A percentile compares a stretch with the other conserved stretches of the same genome.
phyloP scores from a whole-genome alignment of 2,113 vertebrate species.

The Vidua macroura region DNA sequence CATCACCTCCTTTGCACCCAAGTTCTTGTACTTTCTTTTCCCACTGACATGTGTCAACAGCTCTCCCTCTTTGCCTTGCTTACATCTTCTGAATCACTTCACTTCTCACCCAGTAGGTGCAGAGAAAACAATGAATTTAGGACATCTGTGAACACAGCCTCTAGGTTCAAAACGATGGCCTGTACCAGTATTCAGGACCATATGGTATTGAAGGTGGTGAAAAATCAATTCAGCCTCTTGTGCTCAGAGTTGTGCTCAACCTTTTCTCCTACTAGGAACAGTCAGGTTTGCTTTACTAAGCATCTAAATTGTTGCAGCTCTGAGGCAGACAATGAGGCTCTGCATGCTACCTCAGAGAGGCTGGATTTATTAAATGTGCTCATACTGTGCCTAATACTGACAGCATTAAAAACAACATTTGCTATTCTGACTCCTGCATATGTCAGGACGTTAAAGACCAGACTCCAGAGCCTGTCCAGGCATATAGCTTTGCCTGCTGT shows the following conservation, averaged over 20 bases:
- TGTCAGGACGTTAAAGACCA: conserved; percentile 25
- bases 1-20: background rate
- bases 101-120: background rate
- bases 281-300: background rate
- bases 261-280: background rate
- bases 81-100: background rate
- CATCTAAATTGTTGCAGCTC: conserved; percentile 6
- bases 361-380: conserved; percentile 29
- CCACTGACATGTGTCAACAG: background rate
- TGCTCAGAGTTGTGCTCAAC: background rate
- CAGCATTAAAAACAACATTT: conserved; percentile 48
- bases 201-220: background rate
- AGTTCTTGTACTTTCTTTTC: background rate
- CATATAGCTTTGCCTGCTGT: conserved; percentile 7
- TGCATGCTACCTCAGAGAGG: background rate
- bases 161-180: background rate
- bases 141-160: background rate
- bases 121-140: background rate
- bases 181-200: accelerated
- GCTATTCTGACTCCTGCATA: conserved; percentile 38
- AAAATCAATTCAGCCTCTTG: background rate
- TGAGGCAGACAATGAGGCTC: conserved; percentile 25
- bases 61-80: background rate
- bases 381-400: background rate
- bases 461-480: conserved; percentile 15